A percentile compares a stretch with the other conserved stretches of the same genome.
Evolutionary conservation across 1,140 invertebrate genomes (phyloP).

Genomic region (Cotesia vestalis): DNA sequence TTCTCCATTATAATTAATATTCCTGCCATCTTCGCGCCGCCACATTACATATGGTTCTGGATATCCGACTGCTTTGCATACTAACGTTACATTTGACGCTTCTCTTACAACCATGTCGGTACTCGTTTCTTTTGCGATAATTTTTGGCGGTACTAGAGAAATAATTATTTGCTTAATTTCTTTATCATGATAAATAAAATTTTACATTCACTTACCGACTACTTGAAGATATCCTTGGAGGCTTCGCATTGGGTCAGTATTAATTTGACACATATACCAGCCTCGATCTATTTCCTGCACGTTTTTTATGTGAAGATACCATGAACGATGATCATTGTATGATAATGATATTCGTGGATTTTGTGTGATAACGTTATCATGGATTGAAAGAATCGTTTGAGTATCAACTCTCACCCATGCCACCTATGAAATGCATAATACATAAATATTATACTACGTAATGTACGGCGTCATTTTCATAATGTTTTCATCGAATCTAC

Average conservation of each 20-base stretch:
- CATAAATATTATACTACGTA: no score
- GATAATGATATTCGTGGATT: constrained; percentile 86
- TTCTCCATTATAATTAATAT: constrained; percentile 86
- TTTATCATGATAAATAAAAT: background rate
- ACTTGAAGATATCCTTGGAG: constrained; percentile 87
- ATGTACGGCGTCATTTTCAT: no score
- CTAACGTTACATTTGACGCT: constrained; percentile 85
- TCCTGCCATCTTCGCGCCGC: constrained; percentile 86
- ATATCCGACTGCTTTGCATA: constrained; percentile 87
- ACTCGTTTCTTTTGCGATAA: constrained; percentile 85
- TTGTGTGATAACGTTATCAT: constrained; percentile 88
- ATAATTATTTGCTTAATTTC: background rate
- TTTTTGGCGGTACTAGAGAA: constrained; percentile 81
- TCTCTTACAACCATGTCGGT: constrained; percentile 90
- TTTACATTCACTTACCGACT: constrained; percentile 73
- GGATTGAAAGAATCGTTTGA: constrained; percentile 89
- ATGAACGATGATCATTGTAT: constrained; percentile 87
- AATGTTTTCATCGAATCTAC: no score
- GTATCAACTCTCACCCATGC: constrained; percentile 92
- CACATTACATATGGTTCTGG: constrained; percentile 92
- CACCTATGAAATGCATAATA: constrained; percentile 69
- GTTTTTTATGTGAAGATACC: constrained; percentile 86
- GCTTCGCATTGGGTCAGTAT: constrained; percentile 86
- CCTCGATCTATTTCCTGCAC: constrained; percentile 83
- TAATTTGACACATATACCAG: constrained; percentile 88